Evolutionary conservation across 2,888 invertebrate genomes (phyloP), one percentile per base, ranked within the genome.

Genomic region (Clanis bilineata): DNA sequence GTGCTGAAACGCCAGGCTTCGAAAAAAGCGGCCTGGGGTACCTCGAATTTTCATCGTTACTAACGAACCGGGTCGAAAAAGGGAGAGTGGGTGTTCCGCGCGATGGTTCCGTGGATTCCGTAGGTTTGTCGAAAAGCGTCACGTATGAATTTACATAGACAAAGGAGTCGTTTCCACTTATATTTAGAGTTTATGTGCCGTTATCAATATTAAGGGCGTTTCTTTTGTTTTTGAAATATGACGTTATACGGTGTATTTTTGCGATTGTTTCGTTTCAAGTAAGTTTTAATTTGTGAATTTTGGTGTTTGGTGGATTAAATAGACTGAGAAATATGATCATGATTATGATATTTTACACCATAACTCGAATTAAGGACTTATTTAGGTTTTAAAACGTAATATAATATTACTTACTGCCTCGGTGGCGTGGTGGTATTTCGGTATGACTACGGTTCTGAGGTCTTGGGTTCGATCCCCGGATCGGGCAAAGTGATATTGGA

Each of bases 41-140:
- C 74, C 67, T 64, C 65, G 72, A 74, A 76, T 72, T 71, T 69
- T 66, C 66, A 66, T 67, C 69, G 67, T 65, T 70, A 70, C 72
- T 72, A 76, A 75, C 72, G 70, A 73, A 74, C 70, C 67, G 63
- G 64, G 63, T 62, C 62, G n/a, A 62, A 60, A 71, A 75, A 38
- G 39, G 39, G 22, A 23, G 25, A 25, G 38, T n/a, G 15, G 3
- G 22, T 32, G 58, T 58, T 58, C 58, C n/a, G 51, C 51, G 25
- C 1, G 10, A 0, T 15, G 23, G 1, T 36, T 7, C 18, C 12
- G 32, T 43, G 18, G 23, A 0, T 36, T 7, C 18, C 12, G 32
- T 43, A 43, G 9, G 9, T 36, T 36, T 36, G 36, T 36, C 36
- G 9, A 36, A 36, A 36, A 36, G 9, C 10, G 28, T 51, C 51